Percentiles rank a stretch among this genome's conserved stretches.
Conservation (phyloP, 2,888 invertebrate genomes). For the Helleia helle region DNA sequence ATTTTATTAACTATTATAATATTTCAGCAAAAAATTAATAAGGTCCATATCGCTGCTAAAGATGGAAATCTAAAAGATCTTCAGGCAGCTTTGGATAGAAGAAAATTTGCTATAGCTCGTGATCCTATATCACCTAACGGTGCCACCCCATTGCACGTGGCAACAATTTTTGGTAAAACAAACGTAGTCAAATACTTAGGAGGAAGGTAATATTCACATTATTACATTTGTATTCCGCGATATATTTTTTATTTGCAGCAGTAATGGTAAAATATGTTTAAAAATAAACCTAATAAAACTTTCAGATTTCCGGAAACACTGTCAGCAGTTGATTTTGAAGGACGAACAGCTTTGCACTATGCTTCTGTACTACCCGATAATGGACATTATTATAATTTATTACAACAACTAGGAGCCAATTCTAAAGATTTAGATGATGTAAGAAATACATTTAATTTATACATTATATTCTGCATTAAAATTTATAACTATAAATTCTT, state of each 20-base stretch:
- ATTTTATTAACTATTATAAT: conserved; percentile 1
- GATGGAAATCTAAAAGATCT: conserved; percentile 89
- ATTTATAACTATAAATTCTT: no score
- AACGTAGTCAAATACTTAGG: conserved; percentile 81
- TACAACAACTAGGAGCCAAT: conserved; percentile 90
- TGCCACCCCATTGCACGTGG: conserved; percentile 90
- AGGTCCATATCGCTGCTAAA: conserved; percentile 89
- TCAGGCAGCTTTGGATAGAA: conserved; percentile 88
- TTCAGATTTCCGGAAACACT: conserved; percentile 89
- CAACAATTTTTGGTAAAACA: conserved; percentile 87
- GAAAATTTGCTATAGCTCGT: conserved; percentile 92
- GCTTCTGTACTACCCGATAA: conserved; percentile 89
- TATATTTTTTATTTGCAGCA: no score
- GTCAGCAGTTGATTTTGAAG: conserved; percentile 84
- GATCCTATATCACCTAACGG: conserved; percentile 89
- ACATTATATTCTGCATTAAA: conserved; percentile 8
- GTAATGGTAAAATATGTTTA: no score
- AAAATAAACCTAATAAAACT: no score
- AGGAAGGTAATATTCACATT: conserved; percentile 46
- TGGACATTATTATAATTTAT: conserved; percentile 88
- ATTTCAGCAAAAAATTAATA: conserved; percentile 88
- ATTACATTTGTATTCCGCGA: no score
- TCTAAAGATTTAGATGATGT: conserved; percentile 88
- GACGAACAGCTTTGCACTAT: conserved; percentile 91
- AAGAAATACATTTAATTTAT: conserved; percentile 37